These are phyloP conservation scores for Nineta flava DNA, from an alignment of 2,888 invertebrate genomes.

Conservation along the genomic window DNA sequence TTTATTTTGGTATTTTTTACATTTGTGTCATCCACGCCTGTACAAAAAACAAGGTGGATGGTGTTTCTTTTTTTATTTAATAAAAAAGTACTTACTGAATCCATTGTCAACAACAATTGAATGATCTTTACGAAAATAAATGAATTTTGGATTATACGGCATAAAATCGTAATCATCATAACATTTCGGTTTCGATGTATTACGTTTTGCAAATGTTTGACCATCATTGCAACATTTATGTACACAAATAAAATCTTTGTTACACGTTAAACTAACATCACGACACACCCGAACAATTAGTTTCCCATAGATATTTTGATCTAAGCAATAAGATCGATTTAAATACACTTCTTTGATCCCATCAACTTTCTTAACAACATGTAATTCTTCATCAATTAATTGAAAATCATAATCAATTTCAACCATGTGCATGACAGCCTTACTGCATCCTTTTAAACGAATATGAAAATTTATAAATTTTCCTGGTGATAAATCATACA, in stretches of 20 bases:
- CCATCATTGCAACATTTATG: slow-evolving; percentile 12
- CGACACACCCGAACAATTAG: slow-evolving; percentile 3
- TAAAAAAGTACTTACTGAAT: too few relatives aligned
- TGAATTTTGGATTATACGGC: slow-evolving; percentile 6
- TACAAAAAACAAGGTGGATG: too few relatives aligned
- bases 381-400: slow-evolving; percentile 3
- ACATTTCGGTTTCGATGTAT: too few relatives aligned
- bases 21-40: too few relatives aligned
- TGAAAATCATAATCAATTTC: background rate
- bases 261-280: background rate
- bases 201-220: background rate
- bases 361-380: slow-evolving; percentile 3
- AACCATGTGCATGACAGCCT: background rate
- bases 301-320: background rate
- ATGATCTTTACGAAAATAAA: background rate
- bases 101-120: too few relatives aligned
- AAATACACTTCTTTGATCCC: background rate
- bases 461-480: slow-evolving; percentile 10
- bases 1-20: too few relatives aligned
- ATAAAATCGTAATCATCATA: background rate
- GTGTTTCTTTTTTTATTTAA: too few relatives aligned
- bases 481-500: slow-evolving; percentile 4
- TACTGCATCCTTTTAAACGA: slow-evolving; percentile 3
- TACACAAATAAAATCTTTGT: slow-evolving; percentile 6
- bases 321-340: background rate